Evolutionary conservation across 2,113 vertebrate genomes (phyloP).

Genomic region (Oncorhynchus kisutch): DNA sequence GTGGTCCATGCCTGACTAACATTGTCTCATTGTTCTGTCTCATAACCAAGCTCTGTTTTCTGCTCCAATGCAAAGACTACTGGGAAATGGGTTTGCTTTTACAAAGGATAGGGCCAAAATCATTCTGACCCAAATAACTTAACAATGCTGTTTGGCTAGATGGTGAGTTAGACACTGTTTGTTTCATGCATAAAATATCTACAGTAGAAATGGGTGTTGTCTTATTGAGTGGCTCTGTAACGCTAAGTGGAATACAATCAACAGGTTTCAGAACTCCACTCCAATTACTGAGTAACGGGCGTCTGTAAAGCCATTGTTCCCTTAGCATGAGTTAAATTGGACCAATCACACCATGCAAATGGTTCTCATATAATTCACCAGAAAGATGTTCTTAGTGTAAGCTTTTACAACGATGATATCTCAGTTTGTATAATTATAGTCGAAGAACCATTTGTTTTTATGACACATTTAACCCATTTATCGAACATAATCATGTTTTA

Average conservation of each 20-base stretch:
- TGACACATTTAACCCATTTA: neutral
- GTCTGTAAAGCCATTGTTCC: neutral
- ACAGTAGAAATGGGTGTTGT: neutral
- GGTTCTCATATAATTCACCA: neutral
- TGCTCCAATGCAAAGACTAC: conserved; percentile 56
- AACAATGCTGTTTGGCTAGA: conserved; percentile 33
- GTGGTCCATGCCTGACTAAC: conserved; percentile 53
- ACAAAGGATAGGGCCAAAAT: conserved; percentile 48
- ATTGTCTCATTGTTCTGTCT: conserved; percentile 73
- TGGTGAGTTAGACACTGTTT: conserved; percentile 16
- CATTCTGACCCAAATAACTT: conserved; percentile 56
- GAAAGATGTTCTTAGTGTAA: neutral
- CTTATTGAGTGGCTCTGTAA: conserved; percentile 13
- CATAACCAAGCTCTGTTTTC: conserved; percentile 70
- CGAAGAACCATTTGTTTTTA: conserved; percentile 1
- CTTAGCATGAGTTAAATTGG: neutral
- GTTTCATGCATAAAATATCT: neutral
- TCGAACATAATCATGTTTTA: neutral
- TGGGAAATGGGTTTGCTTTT: conserved; percentile 57
- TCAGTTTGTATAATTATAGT: conserved; percentile 20
- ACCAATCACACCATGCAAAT: conserved; percentile 8
- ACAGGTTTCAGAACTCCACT: neutral
- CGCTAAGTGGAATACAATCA: conserved; percentile 4
- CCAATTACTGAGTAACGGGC: neutral
- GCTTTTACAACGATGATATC: conserved; percentile 4